Evolutionary conservation across 2,113 vertebrate genomes (phyloP).

Genomic region (Nerophis ophidion): DNA sequence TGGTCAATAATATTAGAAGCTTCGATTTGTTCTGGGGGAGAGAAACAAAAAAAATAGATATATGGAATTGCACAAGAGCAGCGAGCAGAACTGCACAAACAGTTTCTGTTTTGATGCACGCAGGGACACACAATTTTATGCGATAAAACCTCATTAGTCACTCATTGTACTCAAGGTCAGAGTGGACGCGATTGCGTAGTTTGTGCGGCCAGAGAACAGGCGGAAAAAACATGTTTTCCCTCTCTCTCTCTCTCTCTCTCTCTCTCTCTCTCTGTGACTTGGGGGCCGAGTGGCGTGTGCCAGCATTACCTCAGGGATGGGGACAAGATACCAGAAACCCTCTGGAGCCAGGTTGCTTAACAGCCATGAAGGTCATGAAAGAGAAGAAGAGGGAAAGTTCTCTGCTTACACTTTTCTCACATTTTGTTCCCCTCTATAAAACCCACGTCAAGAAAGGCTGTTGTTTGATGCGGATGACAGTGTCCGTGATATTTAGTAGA

Average conservation of each 20-base stretch:
- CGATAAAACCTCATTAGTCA: slow-evolving; percentile 8
- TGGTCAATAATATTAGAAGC: background rate
- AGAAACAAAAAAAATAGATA: background rate
- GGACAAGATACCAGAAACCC: background rate
- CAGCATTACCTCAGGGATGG: slow-evolving; percentile 31
- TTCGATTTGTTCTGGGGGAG: background rate
- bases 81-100: background rate
- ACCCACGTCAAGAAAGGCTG: background rate
- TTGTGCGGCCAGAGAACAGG: slow-evolving; percentile 42
- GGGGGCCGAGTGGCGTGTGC: slow-evolving; percentile 16
- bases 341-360: background rate
- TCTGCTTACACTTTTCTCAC: background rate
- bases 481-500: too few species aligned
- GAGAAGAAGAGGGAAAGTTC: background rate
- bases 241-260: slow-evolving; percentile 2
- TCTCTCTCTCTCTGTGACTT: slow-evolving; percentile 24
- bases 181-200: slow-evolving; percentile 33
- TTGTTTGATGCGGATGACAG: background rate
- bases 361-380: background rate
- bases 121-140: slow-evolving; percentile 14
- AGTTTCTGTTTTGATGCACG: background rate
- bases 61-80: background rate
- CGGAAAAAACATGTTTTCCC: slow-evolving; percentile 59
- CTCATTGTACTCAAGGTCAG: slow-evolving; percentile 30
- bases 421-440: too few species aligned